phyloP scores from a whole-genome alignment of 2,113 vertebrate species.

The Engraulis encrasicolus region DNA sequence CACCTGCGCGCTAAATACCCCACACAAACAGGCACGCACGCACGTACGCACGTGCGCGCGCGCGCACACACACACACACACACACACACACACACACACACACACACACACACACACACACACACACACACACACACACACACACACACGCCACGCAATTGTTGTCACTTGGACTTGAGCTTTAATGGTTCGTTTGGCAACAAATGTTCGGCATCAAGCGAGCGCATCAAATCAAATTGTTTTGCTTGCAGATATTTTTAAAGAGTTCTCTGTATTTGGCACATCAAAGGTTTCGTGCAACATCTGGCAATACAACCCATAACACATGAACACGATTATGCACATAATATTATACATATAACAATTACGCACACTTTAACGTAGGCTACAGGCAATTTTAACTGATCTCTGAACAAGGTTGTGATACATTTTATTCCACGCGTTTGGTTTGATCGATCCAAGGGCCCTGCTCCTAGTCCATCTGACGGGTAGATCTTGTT shows the following conservation, averaged over 20 bases:
- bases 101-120: background rate
- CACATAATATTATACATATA: too few relatives aligned
- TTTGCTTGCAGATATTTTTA: background rate
- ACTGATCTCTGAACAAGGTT: too few relatives aligned
- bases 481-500: background rate
- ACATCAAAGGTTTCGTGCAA: slow-evolving; percentile 11
- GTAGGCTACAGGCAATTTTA: too few relatives aligned
- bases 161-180: too few relatives aligned
- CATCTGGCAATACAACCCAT: background rate
- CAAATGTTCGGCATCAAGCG: background rate
- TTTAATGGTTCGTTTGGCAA: background rate
- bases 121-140: background rate
- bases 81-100: background rate
- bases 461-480: background rate
- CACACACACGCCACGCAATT: too few relatives aligned
- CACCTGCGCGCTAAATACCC: too few relatives aligned
- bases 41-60: too few relatives aligned
- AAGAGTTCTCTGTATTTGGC: background rate
- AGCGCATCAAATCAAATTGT: too few relatives aligned
- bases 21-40: too few relatives aligned
- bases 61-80: too few relatives aligned
- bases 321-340: too few relatives aligned
- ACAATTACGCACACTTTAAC: background rate
- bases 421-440: background rate
- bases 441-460: too few relatives aligned